A percentile compares a stretch with the other conserved stretches of the same genome.
Conservation (phyloP, 1,140 invertebrate genomes). For the Eriocheir sinensis region DNA sequence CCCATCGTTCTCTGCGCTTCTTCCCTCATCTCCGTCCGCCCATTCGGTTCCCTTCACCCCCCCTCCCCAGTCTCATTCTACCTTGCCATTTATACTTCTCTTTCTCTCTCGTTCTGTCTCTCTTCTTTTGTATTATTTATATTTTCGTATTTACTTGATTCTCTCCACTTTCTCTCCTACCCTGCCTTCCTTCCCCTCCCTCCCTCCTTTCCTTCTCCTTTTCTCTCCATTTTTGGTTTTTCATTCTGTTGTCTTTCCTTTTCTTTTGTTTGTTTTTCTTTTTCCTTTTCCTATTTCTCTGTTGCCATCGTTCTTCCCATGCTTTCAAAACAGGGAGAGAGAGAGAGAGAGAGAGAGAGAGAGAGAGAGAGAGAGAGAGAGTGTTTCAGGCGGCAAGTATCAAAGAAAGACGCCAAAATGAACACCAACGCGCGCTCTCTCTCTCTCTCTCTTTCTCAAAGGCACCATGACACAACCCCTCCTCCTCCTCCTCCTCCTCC, state of each 20-base stretch:
- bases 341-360: not conserved
- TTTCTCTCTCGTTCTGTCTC: too few species aligned
- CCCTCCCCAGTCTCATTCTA: too few species aligned
- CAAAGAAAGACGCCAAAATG: not conserved
- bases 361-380: not conserved
- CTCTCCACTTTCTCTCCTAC: not conserved
- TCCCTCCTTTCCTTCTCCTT: conserved; percentile 7
- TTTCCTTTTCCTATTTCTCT: conserved; percentile 40
- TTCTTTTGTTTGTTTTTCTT: not conserved
- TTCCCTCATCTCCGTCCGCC: not conserved
- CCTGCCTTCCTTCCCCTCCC: not conserved
- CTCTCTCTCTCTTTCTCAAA: conserved; percentile 34
- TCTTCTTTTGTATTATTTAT: too few species aligned
- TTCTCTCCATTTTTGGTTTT: not conserved
- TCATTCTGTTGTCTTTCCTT: not conserved
- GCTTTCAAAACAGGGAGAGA: not conserved
- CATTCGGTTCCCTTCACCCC: not conserved
- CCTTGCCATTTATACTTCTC: too few species aligned
- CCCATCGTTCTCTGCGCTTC: not conserved
- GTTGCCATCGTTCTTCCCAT: not conserved
- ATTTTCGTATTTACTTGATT: too few species aligned
- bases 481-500: not conserved
- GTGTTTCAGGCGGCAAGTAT: not conserved
- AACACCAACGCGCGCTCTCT: not conserved
- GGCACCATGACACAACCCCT: not conserved